These are phyloP conservation scores for Neomorphus geoffroyi DNA, from an alignment of 2,797 vertebrate species.

Conservation along the genomic window DNA sequence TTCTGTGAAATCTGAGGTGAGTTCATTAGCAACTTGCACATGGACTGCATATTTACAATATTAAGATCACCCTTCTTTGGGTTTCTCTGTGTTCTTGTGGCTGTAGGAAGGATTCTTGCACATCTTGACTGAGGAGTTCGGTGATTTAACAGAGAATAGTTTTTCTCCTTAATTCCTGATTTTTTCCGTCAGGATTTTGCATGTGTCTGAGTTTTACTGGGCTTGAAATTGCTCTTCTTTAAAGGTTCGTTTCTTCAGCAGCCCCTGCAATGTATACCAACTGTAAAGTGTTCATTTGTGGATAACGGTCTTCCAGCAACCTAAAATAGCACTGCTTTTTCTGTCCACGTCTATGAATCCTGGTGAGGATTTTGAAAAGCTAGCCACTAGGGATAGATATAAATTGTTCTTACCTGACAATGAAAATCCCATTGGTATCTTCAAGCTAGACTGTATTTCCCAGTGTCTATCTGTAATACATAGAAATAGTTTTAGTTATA, in stretches of 20 bases:
- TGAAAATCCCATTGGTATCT: background rate
- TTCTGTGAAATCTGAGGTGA: background rate
- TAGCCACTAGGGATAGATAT: background rate
- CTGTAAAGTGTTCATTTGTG: background rate
- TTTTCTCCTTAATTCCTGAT: background rate
- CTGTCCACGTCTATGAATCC: background rate
- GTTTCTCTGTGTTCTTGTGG: background rate
- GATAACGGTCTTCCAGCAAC: slow-evolving; percentile 1
- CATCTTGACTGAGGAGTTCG: background rate
- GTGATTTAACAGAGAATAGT: background rate
- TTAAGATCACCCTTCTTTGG: background rate
- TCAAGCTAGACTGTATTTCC: background rate
- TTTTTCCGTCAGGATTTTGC: background rate
- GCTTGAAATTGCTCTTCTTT: slow-evolving; percentile 38
- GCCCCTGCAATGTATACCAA: background rate
- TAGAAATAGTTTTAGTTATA: background rate
- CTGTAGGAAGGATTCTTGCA: background rate
- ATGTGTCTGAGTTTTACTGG: background rate
- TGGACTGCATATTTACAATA: background rate
- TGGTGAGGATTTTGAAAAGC: slow-evolving; percentile 6
- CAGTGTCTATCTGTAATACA: background rate
- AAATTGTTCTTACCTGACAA: background rate
- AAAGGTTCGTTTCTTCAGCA: slow-evolving; percentile 27
- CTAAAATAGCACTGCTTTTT: slow-evolving; percentile 3
- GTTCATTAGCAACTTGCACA: background rate